Conservation (phyloP, 1,140 invertebrate species). For the Pinna nobilis region DNA sequence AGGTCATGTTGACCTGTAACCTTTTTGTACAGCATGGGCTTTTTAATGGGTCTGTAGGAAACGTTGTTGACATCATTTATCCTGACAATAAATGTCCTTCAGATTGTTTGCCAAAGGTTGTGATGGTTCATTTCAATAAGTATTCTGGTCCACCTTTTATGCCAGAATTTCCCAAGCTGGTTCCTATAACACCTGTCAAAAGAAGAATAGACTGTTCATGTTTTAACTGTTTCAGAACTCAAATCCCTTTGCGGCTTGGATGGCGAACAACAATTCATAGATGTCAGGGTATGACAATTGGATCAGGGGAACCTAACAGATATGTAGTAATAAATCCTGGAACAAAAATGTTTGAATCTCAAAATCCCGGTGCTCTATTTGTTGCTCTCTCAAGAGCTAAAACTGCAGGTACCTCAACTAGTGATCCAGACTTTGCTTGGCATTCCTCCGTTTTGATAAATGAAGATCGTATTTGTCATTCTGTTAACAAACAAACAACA, state of each 20-base stretch:
- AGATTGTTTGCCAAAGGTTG: constrained; percentile 23
- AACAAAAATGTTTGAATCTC: constrained; percentile 21
- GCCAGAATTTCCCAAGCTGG: neutral
- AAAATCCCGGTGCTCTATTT: constrained; percentile 41
- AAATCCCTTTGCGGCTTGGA: constrained; percentile 18
- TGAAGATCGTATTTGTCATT: constrained; percentile 30
- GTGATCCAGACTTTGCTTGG: constrained; percentile 43
- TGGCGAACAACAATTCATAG: constrained; percentile 23
- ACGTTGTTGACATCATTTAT: constrained; percentile 38
- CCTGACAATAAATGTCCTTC: neutral
- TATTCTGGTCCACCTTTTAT: neutral
- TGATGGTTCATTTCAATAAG: constrained; percentile 3
- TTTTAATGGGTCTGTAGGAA: constrained; percentile 34
- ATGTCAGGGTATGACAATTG: constrained; percentile 39
- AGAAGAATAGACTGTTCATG: neutral
- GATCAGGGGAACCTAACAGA: constrained; percentile 5
- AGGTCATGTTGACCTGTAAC: constrained; percentile 42
- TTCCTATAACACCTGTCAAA: neutral
- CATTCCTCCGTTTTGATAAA: constrained; percentile 35
- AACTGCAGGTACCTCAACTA: constrained; percentile 4
- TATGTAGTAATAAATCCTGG: constrained; percentile 35
- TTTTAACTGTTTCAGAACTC: constrained; percentile 8
- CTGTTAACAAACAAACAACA: constrained; percentile 9
- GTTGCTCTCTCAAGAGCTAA: constrained; percentile 41
- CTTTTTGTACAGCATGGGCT: constrained; percentile 31